Percentiles rank a stretch among this genome's conserved stretches.
Evolutionary conservation across 2,113 vertebrate species (phyloP).

Genomic region (Loxodonta africana): DNA sequence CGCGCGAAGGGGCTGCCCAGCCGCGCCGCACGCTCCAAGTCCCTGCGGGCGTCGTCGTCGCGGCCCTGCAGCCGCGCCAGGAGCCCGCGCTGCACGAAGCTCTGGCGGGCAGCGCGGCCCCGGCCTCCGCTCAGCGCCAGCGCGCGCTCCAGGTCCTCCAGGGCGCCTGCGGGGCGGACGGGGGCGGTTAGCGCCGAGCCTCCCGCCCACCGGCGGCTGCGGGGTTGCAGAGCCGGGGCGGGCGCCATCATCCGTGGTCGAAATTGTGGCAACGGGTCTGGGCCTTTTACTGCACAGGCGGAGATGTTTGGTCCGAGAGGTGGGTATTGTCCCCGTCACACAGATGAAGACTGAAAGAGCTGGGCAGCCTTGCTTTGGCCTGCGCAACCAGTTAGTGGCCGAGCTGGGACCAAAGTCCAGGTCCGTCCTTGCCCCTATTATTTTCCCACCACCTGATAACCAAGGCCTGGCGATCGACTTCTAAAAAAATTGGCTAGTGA

Average conservation of each 20-base stretch:
- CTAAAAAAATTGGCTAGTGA: too few relatives aligned
- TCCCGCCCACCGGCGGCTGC: neutral
- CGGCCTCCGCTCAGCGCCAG: slow-evolving; percentile 90
- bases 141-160: slow-evolving; percentile 92
- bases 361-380: neutral
- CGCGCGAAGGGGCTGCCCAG: slow-evolving; percentile 95
- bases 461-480: neutral
- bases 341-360: neutral
- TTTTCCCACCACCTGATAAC: neutral
- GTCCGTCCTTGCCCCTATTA: neutral
- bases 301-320: neutral
- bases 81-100: slow-evolving; percentile 95
- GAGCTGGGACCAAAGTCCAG: neutral
- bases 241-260: neutral
- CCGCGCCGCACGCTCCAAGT: slow-evolving; percentile 91
- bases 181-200: neutral
- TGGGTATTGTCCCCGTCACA: neutral
- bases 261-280: neutral
- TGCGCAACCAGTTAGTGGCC: neutral
- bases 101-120: slow-evolving; percentile 91
- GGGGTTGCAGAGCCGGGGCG: too few relatives aligned
- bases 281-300: neutral
- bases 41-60: slow-evolving; percentile 89
- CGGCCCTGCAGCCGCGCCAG: slow-evolving; percentile 89
- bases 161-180: slow-evolving; percentile 88